A percentile compares a stretch with the other conserved stretches of the same genome.
phyloP scores from a whole-genome alignment of 2,888 invertebrate genomes.

The Listrodromus nycthemerus region DNA sequence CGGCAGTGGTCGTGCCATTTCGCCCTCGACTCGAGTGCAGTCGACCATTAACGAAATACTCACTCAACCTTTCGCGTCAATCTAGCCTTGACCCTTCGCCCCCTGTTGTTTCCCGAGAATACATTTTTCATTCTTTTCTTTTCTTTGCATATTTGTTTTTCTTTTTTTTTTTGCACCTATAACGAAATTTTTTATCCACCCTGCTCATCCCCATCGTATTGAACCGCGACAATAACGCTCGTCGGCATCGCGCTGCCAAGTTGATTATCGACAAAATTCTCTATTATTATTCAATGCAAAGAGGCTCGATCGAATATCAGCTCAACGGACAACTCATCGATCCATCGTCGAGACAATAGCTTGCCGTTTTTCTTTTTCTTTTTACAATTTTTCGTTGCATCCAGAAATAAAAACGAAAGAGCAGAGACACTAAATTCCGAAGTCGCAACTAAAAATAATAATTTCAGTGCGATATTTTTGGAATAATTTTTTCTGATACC shows the following conservation, averaged over 20 bases:
- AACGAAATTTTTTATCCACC: background rate
- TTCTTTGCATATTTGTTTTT: background rate
- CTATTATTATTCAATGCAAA: conserved; percentile 28
- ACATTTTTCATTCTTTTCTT: conserved; percentile 23
- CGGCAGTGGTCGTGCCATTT: conserved; percentile 22
- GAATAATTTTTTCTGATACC: too few relatives aligned
- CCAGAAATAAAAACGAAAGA: background rate
- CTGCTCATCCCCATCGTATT: background rate
- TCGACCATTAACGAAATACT: conserved; percentile 54
- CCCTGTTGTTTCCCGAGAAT: conserved; percentile 19
- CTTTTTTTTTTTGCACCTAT: background rate
- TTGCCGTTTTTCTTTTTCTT: conserved; percentile 5
- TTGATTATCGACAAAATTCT: conserved; percentile 10
- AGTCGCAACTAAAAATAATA: too few relatives aligned
- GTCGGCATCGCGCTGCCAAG: background rate
- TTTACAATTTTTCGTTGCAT: too few relatives aligned
- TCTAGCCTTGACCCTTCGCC: conserved; percentile 30
- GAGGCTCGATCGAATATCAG: conserved; percentile 41
- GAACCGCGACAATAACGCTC: background rate
- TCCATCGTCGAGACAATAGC: conserved; percentile 22
- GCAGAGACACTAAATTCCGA: too few relatives aligned
- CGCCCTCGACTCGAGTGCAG: conserved; percentile 51
- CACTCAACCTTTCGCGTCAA: conserved; percentile 31
- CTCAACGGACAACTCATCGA: conserved; percentile 26
- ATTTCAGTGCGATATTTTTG: too few relatives aligned